Base-by-base conservation (phyloP, 2,113 vertebrate species). In the Onychorhynchus coronatus region DNA sequence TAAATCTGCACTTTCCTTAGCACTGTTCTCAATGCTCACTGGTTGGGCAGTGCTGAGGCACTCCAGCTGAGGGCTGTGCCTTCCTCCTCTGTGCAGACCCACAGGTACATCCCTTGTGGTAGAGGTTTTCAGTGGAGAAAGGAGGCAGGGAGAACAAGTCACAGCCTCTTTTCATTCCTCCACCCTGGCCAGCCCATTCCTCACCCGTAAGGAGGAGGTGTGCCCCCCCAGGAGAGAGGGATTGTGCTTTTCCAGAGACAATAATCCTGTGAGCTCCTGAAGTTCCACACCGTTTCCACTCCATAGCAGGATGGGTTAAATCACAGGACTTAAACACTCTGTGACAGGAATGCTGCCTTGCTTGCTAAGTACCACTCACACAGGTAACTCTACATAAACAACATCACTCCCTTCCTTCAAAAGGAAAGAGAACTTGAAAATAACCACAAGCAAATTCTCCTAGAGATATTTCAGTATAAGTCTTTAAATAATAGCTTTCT, bases 341-440 rank as follows among this genome's bases (percentile, higher is more conserved):
- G 49, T n/a, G 65, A 58, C n/a, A 93, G 59, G 46, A 88, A 73
- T 77, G 33, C 37, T 90, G 50, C 31, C 67, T 88, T 86, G 18
- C 21, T 75, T 68, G 50, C 50, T 53, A 85, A 71, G 42, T 58
- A 73, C 59, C 46, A 73, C 35, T 77, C 37, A 46, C 15, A 53
- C 0, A 0, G 52, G 41, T 79, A 88, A 79, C 33, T 66, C 81
- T 52, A 23, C 19, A 25, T 10, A 58, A 88, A 83, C 35, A 79
- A 25, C 8, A 49, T 37, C 50, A 50, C 19, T 88, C 37, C 13
- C 33, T 65, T 81, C 47, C 12, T 80, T 72, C 55, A 27, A 49
- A 62, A 63, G 35, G 30, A 61, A 77, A 46, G 16, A 58, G 50
- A 74, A 80, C 49, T 50, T 77, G 33, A 75, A 85, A 89, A 81